phyloP scores from a whole-genome alignment of 30 jellyfish, hydroid and myxozoan genomes.

The Hydractinia symbiolongicarpus region DNA sequence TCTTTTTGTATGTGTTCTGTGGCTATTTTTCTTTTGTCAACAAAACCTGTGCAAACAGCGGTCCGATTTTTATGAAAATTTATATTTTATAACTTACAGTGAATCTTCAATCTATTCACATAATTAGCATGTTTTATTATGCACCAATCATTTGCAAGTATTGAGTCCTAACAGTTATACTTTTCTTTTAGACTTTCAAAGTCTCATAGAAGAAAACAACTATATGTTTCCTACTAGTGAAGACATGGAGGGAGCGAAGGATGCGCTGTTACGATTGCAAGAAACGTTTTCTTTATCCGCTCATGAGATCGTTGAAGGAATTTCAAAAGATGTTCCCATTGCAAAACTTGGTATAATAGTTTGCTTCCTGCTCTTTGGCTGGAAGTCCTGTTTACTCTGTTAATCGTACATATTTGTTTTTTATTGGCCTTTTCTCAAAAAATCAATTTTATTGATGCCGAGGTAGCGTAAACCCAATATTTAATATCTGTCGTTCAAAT shows the following conservation, averaged over 20 bases:
- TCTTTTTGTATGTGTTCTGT: no score
- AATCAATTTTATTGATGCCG: no score
- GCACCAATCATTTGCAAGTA: no score
- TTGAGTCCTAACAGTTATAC: background rate
- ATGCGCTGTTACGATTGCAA: slow-evolving; percentile 80
- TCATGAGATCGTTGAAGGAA: slow-evolving; percentile 57
- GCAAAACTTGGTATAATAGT: slow-evolving; percentile 1
- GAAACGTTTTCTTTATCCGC: slow-evolving; percentile 74
- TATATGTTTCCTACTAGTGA: slow-evolving; percentile 56
- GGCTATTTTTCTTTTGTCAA: no score
- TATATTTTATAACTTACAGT: no score
- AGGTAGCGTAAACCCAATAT: no score
- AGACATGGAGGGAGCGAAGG: slow-evolving; percentile 85
- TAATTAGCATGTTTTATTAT: background rate
- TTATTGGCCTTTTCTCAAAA: no score
- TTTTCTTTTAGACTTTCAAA: slow-evolving; percentile 38
- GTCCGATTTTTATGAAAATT: no score
- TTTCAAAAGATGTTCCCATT: slow-evolving; percentile 47
- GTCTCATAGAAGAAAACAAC: slow-evolving; percentile 27
- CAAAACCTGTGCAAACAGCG: no score
- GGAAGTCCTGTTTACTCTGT: no score
- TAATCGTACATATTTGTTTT: no score
- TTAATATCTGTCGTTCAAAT: no score
- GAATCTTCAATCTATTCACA: background rate
- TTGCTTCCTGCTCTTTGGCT: background rate